phyloP scores from a whole-genome alignment of 2,888 invertebrate species.

The Trissoscelio sp. region DNA sequence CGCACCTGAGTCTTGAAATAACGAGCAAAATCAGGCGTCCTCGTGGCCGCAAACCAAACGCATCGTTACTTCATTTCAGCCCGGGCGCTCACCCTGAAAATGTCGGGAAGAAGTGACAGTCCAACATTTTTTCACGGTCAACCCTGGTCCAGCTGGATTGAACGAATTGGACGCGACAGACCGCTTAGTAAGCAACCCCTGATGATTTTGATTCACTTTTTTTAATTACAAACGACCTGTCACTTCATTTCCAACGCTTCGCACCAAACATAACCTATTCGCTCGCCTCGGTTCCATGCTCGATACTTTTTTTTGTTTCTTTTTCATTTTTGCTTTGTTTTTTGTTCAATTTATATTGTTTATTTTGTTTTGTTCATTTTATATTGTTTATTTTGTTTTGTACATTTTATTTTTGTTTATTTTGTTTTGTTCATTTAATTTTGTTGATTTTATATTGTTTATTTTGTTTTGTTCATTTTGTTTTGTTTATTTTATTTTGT shows the following conservation, averaged over 20 bases:
- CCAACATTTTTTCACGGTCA: slow-evolving; percentile 83
- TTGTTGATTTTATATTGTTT: too few relatives aligned
- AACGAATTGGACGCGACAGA: slow-evolving; percentile 82
- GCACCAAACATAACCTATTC: slow-evolving; percentile 42
- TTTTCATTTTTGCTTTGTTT: slow-evolving; percentile 2
- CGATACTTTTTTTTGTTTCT: too few relatives aligned
- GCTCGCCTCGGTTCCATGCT: neutral
- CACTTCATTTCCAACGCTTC: slow-evolving; percentile 24
- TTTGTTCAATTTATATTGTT: too few relatives aligned
- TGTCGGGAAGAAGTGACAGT: slow-evolving; percentile 83
- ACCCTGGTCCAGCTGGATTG: slow-evolving; percentile 83
- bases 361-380: too few relatives aligned
- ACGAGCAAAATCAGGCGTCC: neutral
- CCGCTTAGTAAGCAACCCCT: slow-evolving; percentile 79
- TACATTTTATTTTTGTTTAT: too few relatives aligned
- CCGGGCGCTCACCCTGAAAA: slow-evolving; percentile 73
- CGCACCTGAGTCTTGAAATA: too few relatives aligned
- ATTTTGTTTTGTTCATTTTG: too few relatives aligned
- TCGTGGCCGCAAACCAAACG: slow-evolving; percentile 24
- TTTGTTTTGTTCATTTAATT: too few relatives aligned
- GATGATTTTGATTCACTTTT: neutral
- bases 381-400: too few relatives aligned
- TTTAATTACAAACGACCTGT: slow-evolving; percentile 11
- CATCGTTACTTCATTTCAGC: slow-evolving; percentile 28
- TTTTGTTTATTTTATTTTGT: too few relatives aligned